These are phyloP conservation scores for Gari tellinella DNA, from an alignment of 2,888 invertebrate species.

Conservation along the genomic window DNA sequence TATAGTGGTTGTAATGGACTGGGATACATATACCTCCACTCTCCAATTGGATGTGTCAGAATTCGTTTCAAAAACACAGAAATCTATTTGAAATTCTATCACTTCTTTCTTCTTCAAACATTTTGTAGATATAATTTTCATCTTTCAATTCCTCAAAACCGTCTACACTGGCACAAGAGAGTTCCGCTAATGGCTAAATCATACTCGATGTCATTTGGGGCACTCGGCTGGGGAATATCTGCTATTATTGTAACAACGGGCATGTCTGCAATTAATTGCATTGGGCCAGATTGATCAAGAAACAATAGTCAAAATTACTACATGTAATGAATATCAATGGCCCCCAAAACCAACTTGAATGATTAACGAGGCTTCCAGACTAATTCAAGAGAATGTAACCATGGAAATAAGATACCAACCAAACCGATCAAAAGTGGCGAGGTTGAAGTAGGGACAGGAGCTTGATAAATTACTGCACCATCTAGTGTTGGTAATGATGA, in stretches of 20 bases:
- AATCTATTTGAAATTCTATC: too few species aligned
- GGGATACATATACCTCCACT: too few species aligned
- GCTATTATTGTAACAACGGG: constrained; percentile 3
- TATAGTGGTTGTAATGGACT: too few species aligned
- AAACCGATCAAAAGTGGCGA: constrained; percentile 2
- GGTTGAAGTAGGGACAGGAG: background rate
- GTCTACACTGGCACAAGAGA: background rate
- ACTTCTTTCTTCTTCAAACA: too few species aligned
- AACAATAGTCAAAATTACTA: constrained; percentile 52
- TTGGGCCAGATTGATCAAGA: constrained; percentile 48
- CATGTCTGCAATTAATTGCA: constrained; percentile 25
- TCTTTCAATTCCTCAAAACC: too few species aligned
- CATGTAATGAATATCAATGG: constrained; percentile 56
- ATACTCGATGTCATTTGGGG: constrained; percentile 1
- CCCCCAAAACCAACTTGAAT: constrained; percentile 21
- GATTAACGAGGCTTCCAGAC: constrained; percentile 31
- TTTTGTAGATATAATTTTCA: too few species aligned
- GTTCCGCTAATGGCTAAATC: constrained; percentile 6
- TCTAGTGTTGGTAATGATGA: background rate
- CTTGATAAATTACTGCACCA: constrained; percentile 3
- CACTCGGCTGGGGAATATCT: background rate
- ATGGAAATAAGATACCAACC: constrained; percentile 20
- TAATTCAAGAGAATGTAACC: constrained; percentile 20
- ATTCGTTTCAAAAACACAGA: too few species aligned
- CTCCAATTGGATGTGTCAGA: too few species aligned